Evolutionary conservation across 2,113 vertebrate genomes (phyloP).

Genomic region (Entelurus aequoreus): DNA sequence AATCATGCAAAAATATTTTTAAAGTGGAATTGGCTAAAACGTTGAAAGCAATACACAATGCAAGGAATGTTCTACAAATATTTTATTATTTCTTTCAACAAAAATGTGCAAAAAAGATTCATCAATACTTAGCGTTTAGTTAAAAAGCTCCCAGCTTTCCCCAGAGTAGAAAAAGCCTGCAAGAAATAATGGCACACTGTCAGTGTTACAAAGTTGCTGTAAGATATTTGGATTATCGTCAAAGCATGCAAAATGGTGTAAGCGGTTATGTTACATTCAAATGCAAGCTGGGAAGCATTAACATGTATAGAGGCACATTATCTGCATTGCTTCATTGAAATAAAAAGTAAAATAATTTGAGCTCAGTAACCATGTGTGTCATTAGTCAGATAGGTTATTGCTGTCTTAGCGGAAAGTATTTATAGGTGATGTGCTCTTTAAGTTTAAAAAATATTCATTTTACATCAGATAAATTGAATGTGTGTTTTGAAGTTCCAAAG

Average conservation of each 20-base stretch:
- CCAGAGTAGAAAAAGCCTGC: constrained; percentile 25
- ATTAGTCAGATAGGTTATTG: constrained; percentile 47
- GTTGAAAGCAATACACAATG: not conserved
- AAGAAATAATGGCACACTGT: constrained; percentile 27
- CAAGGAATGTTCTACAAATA: not conserved
- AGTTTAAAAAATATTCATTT: not conserved
- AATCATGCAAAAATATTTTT: not conserved
- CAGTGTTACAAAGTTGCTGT: constrained; percentile 18
- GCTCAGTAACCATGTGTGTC: constrained; percentile 24
- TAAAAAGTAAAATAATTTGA: constrained; percentile 6
- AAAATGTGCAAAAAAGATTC: constrained; percentile 36
- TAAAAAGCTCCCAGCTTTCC: constrained; percentile 31
- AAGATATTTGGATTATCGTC: constrained; percentile 14
- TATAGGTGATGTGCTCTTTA: constrained; percentile 11
- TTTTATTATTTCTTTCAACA: constrained; percentile 48
- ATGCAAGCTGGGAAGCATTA: constrained; percentile 54
- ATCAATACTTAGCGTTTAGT: constrained; percentile 26
- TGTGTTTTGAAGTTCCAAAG: not conserved
- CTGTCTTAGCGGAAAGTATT: constrained; percentile 31
- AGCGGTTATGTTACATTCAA: constrained; percentile 51
- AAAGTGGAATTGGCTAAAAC: not conserved
- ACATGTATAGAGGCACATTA: constrained; percentile 57
- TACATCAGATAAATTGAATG: not conserved
- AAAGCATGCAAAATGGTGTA: constrained; percentile 47
- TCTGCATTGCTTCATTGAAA: constrained; percentile 40